phyloP scores from a whole-genome alignment of 2,888 invertebrate species.

The Bellardia pandia region DNA sequence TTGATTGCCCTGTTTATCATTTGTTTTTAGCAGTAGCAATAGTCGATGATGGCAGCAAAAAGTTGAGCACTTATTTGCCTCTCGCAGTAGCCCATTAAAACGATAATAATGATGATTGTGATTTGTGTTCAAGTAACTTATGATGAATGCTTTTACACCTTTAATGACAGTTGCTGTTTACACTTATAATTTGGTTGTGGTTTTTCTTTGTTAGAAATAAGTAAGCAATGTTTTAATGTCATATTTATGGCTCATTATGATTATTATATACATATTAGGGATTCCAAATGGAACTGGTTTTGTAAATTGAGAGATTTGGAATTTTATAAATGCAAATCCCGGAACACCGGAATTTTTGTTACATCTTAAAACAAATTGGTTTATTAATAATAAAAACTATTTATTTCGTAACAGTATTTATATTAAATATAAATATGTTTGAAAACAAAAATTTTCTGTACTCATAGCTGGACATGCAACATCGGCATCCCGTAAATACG shows the following conservation, averaged over 20 bases:
- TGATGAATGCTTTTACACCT: constrained; percentile 50
- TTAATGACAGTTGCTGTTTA: constrained; percentile 56
- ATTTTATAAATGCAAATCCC: no score
- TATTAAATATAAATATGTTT: no score
- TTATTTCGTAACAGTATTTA: no score
- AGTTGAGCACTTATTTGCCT: constrained; percentile 46
- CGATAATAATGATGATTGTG: constrained; percentile 49
- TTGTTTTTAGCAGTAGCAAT: not conserved
- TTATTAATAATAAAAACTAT: no score
- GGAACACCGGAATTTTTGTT: no score
- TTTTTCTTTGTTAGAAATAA: constrained; percentile 26
- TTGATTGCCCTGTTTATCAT: not conserved
- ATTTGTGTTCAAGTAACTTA: constrained; percentile 48
- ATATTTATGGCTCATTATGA: constrained; percentile 42
- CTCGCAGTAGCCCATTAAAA: constrained; percentile 40
- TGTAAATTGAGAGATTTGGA: no score
- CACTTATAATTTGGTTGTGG: constrained; percentile 15
- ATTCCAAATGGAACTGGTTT: no score
- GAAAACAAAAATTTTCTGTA: no score
- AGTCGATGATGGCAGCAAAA: not conserved
- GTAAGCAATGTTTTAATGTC: constrained; percentile 10
- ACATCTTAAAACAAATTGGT: no score
- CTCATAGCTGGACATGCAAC: no score
- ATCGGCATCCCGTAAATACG: no score
- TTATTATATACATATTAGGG: not conserved